phyloP scores from a whole-genome alignment of 2,888 invertebrate species.

The Parapristionchus giblindavisi region DNA sequence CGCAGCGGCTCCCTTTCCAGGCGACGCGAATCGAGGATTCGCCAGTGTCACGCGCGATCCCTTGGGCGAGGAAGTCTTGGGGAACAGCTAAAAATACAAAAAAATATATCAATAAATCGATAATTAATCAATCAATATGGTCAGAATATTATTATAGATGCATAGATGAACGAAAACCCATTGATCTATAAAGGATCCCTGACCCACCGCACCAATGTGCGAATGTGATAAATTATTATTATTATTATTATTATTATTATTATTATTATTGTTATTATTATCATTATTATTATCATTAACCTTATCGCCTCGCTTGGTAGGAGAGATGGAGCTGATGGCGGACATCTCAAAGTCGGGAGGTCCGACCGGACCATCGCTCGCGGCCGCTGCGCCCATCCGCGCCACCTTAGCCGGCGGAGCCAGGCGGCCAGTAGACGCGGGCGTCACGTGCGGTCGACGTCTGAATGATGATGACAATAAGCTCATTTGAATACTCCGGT shows the following conservation, averaged over 20 bases:
- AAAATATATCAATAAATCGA: background rate
- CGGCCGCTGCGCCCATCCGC: background rate
- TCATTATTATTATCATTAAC: too few relatives aligned
- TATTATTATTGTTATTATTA: too few relatives aligned
- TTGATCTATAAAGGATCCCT: too few relatives aligned
- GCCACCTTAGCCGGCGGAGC: background rate
- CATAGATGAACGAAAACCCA: too few relatives aligned
- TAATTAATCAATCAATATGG: background rate
- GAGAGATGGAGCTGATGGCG: constrained; percentile 25
- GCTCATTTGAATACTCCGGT: too few relatives aligned
- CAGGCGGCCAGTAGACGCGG: background rate
- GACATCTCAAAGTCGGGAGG: constrained; percentile 19
- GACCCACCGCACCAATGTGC: too few relatives aligned
- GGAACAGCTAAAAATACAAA: constrained; percentile 1
- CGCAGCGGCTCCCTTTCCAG: constrained; percentile 17
- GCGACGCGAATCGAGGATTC: background rate
- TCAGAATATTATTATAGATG: too few relatives aligned
- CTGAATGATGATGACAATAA: background rate
- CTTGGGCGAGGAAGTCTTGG: constrained; percentile 36
- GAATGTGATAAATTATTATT: too few relatives aligned
- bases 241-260: too few relatives aligned
- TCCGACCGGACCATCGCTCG: too few relatives aligned
- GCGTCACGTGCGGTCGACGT: constrained; percentile 13
- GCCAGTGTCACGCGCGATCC: constrained; percentile 3
- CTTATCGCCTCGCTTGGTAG: constrained; percentile 5